Percentiles rank a stretch among this genome's conserved stretches.
phyloP scores from a whole-genome alignment of 2,888 invertebrate genomes.

The Diploptera punctata region DNA sequence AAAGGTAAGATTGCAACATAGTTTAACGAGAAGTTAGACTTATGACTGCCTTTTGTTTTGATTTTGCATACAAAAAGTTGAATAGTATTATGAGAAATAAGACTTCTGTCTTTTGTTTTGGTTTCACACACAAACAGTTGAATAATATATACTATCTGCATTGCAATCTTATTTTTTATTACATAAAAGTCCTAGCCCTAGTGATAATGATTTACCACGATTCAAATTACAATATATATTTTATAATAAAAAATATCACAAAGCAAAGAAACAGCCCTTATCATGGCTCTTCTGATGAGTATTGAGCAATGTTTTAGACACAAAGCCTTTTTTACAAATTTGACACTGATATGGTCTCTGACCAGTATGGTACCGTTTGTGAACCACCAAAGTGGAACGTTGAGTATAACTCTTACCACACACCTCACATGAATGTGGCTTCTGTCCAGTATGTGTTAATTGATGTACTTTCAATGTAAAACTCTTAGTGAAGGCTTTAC shows the following conservation, averaged over 20 bases:
- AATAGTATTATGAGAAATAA: no score
- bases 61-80: no score
- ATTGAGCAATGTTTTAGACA: conserved; percentile 67
- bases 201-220: no score
- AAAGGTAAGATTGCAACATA: no score
- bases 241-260: not conserved
- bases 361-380: conserved; percentile 52
- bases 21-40: no score
- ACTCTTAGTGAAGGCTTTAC: conserved; percentile 39
- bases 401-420: conserved; percentile 69
- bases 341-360: conserved; percentile 63
- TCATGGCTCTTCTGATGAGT: conserved; percentile 60
- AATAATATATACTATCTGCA: no score
- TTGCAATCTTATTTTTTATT: no score
- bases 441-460: conserved; percentile 67
- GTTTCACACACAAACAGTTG: no score
- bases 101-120: no score
- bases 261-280: not conserved
- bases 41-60: no score
- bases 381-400: conserved; percentile 65
- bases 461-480: conserved; percentile 63
- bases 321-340: conserved; percentile 67
- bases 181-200: no score
- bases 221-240: no score
- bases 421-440: conserved; percentile 65